Conservation (phyloP, 2,888 invertebrate genomes). For the Cylindroiulus punctatus region DNA sequence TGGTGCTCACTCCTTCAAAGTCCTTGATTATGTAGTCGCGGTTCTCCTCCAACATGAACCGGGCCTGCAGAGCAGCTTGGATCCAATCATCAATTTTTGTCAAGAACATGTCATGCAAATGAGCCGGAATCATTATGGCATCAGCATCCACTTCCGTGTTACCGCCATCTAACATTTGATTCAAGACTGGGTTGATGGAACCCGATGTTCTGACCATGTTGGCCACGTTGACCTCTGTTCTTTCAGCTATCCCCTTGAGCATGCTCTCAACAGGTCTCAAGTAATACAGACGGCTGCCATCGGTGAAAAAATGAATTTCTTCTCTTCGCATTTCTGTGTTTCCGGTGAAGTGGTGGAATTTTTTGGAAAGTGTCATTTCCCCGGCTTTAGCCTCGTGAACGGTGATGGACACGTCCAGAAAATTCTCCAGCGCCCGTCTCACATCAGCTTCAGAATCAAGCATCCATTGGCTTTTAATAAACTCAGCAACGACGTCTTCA, state of each 20-base stretch:
- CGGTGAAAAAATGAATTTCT: slow-evolving; percentile 1
- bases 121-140: not conserved
- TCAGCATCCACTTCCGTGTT: not conserved
- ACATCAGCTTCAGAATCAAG: not conserved
- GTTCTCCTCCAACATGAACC: slow-evolving; percentile 63
- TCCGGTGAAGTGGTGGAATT: no score
- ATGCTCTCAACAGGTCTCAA: not conserved
- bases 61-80: slow-evolving; percentile 61
- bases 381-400: not conserved
- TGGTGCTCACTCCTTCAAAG: slow-evolving; percentile 59
- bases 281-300: not conserved
- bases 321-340: not conserved
- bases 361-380: not conserved
- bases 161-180: not conserved
- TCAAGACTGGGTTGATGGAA: not conserved
- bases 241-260: not conserved
- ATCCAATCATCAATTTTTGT: slow-evolving; percentile 60
- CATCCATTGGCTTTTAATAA: not conserved
- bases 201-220: not conserved
- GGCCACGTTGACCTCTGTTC: not conserved
- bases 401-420: not conserved
- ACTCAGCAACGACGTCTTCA: not conserved
- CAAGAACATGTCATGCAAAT: not conserved
- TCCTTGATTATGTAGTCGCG: slow-evolving; percentile 61
- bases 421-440: not conserved